Evolutionary conservation across 2,797 vertebrate genomes (phyloP).

Genomic region (Arnoldichthys spilopterus): DNA sequence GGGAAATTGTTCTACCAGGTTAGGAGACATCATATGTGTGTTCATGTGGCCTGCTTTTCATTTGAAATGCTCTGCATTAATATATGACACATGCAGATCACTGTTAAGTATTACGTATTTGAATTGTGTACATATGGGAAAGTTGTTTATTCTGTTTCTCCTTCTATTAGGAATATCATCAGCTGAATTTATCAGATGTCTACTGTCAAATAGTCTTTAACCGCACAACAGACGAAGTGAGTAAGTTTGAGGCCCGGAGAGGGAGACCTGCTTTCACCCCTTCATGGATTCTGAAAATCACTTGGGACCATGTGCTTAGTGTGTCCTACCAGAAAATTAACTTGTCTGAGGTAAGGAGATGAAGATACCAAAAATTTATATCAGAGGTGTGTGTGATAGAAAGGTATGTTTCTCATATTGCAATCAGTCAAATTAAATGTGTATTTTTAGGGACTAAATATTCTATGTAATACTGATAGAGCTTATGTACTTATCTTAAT

Average conservation of each 20-base stretch:
- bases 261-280: constrained; percentile 71
- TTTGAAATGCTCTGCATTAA: not conserved
- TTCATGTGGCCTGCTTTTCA: not conserved
- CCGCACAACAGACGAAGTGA: constrained; percentile 77
- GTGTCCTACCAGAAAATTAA: constrained; percentile 78
- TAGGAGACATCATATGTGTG: constrained; percentile 15
- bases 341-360: constrained; percentile 74
- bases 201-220: constrained; percentile 81
- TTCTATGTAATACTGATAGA: not conserved
- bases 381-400: not conserved
- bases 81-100: not conserved
- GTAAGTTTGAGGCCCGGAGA: constrained; percentile 68
- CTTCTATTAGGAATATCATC: constrained; percentile 71
- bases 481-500: too few species aligned
- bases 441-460: not conserved
- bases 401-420: not conserved
- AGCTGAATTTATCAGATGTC: constrained; percentile 68
- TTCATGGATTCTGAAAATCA: constrained; percentile 83
- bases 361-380: not conserved
- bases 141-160: not conserved
- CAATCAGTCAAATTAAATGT: not conserved
- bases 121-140: not conserved
- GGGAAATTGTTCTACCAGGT: constrained; percentile 82
- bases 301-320: constrained; percentile 80
- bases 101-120: not conserved